These are phyloP conservation scores for Gnathonemus echidnorhynchus DNA, from an alignment of 2,113 vertebrate genomes.

Conservation along the genomic window DNA sequence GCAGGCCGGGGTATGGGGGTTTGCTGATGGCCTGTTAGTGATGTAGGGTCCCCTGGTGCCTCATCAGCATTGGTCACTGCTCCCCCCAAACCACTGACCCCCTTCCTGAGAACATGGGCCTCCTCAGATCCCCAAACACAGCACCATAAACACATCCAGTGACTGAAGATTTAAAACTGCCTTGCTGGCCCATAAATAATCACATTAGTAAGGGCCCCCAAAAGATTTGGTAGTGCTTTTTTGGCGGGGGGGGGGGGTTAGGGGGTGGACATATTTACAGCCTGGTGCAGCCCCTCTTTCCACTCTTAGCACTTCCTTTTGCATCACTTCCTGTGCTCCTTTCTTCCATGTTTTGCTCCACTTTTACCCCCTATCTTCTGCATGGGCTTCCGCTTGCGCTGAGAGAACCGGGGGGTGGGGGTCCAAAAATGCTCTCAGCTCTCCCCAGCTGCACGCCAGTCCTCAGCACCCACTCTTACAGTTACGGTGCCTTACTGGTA, in stretches of 20 bases:
- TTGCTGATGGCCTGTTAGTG: conserved; percentile 36
- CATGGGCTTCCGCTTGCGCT: not conserved
- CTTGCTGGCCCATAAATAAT: not conserved
- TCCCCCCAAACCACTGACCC: conserved; percentile 28
- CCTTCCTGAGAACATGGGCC: not conserved
- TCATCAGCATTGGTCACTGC: conserved; percentile 31
- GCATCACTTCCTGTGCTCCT: not conserved
- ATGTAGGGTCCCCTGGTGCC: conserved; percentile 44
- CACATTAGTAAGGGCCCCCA: not conserved
- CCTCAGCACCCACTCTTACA: not conserved
- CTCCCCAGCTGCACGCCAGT: not conserved
- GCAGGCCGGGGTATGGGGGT: conserved; percentile 29
- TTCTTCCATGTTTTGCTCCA: not conserved
- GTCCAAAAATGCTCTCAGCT: not conserved
- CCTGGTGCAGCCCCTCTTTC: not conserved
- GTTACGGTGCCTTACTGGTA: not conserved
- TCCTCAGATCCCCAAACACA: conserved; percentile 9
- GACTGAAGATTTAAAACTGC: conserved; percentile 12
- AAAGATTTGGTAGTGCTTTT: not conserved
- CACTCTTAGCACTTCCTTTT: not conserved
- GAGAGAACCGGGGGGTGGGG: too few relatives aligned
- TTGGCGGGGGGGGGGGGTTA: not conserved
- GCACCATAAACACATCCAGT: conserved; percentile 13
- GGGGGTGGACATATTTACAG: not conserved
- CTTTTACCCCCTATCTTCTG: not conserved